Conservation (phyloP, 2,888 invertebrate species). For the Nomada fabriciana region DNA sequence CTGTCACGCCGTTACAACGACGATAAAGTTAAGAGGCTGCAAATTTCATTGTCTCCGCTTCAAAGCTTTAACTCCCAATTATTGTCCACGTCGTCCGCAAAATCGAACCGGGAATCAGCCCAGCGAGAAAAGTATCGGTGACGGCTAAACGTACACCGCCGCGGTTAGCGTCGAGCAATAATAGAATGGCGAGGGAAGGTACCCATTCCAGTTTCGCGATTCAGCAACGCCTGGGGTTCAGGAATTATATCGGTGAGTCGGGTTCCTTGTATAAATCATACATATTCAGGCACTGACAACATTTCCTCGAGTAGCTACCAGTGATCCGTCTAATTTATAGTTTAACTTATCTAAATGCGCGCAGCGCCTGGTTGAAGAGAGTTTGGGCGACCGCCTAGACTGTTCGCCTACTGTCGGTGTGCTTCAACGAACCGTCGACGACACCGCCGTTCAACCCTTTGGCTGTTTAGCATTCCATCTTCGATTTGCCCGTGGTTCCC, state of each 20-base stretch:
- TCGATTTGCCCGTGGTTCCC: conserved; percentile 77
- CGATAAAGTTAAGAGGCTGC: too few species aligned
- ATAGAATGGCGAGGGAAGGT: conserved; percentile 23
- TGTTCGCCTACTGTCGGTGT: conserved; percentile 62
- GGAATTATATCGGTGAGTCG: conserved; percentile 79
- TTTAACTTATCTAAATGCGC: conserved; percentile 84
- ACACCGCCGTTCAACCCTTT: conserved; percentile 81
- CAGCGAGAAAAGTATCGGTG: neutral
- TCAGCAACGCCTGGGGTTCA: conserved; percentile 60
- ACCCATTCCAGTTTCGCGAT: conserved; percentile 41
- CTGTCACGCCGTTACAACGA: too few species aligned
- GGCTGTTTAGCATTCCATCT: conserved; percentile 84
- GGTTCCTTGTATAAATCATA: conserved; percentile 82
- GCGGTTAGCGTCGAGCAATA: conserved; percentile 19
- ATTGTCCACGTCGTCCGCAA: too few species aligned
- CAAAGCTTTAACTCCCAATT: too few species aligned
- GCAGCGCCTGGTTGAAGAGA: conserved; percentile 76
- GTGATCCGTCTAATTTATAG: conserved; percentile 84
- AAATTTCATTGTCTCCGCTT: too few species aligned
- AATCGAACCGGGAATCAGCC: neutral
- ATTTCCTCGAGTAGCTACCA: conserved; percentile 82
- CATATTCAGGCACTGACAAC: conserved; percentile 82
- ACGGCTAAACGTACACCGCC: neutral
- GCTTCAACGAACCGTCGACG: conserved; percentile 71
- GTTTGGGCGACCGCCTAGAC: conserved; percentile 61